phyloP scores from a whole-genome alignment of 2,113 vertebrate genomes.

The Azemiops feae region DNA sequence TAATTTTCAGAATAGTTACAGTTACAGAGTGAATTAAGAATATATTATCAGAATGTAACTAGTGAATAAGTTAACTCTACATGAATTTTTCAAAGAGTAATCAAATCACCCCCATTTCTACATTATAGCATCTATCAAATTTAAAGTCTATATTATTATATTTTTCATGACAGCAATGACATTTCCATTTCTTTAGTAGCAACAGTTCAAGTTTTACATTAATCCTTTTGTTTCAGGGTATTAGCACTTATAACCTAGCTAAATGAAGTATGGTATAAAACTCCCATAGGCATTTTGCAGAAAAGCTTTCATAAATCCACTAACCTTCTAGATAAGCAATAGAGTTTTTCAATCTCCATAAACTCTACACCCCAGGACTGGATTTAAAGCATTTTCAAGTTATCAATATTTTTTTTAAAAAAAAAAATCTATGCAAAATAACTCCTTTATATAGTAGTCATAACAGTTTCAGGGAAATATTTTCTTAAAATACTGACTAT shows the following conservation, averaged over 20 bases:
- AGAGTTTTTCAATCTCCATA: conserved; percentile 1
- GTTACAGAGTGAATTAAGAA: conserved; percentile 9
- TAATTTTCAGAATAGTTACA: conserved; percentile 14
- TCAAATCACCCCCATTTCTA: not conserved
- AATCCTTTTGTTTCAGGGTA: conserved; percentile 26
- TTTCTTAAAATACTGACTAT: not conserved
- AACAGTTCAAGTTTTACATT: conserved; percentile 8
- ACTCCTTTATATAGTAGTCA: not conserved
- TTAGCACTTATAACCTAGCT: conserved; percentile 25
- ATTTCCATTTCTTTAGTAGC: conserved; percentile 19
- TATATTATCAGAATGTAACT: not conserved
- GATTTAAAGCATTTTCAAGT: conserved; percentile 3
- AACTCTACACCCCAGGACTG: not conserved
- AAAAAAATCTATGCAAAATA: conserved; percentile 3
- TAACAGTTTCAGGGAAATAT: not conserved
- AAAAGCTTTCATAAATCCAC: conserved; percentile 2
- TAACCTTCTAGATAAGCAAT: conserved; percentile 2
- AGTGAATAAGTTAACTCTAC: not conserved
- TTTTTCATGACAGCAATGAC: not conserved
- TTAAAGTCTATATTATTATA: not conserved
- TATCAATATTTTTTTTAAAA: not conserved
- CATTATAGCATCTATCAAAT: not conserved
- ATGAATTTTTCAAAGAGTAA: conserved; percentile 1
- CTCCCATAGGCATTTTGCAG: conserved; percentile 6
- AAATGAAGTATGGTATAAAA: conserved; percentile 19